Conservation (phyloP, 2,113 vertebrate genomes). For the Poeciliopsis retropinna region DNA sequence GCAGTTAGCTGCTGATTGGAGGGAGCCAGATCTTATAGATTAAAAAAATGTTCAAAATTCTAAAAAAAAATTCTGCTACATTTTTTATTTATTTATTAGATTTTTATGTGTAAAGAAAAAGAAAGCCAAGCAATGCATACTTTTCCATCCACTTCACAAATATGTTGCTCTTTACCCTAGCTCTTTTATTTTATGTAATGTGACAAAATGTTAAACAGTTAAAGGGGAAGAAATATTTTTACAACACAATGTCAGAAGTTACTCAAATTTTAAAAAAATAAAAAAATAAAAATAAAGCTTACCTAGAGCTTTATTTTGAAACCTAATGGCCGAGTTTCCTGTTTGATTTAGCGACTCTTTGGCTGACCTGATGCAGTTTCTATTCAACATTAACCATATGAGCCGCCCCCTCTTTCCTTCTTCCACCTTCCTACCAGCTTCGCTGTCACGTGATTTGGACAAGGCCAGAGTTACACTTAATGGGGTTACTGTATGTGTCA, state of each 20-base stretch:
- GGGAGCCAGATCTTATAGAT: no score
- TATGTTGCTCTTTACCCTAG: no score
- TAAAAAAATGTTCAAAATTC: no score
- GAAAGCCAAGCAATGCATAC: no score
- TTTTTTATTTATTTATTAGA: no score
- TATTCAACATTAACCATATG: slow-evolving; percentile 42
- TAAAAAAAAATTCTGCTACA: no score
- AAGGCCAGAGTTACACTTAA: slow-evolving; percentile 48
- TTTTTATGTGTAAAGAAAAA: no score
- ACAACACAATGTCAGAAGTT: neutral
- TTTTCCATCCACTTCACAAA: no score
- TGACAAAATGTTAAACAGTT: no score
- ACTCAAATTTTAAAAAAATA: neutral
- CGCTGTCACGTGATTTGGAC: slow-evolving; percentile 77
- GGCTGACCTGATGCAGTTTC: slow-evolving; percentile 52
- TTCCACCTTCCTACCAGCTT: slow-evolving; percentile 30
- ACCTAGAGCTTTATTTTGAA: slow-evolving; percentile 54
- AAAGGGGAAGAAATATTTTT: no score
- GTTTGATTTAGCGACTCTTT: neutral
- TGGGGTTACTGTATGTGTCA: slow-evolving; percentile 53
- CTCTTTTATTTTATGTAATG: no score
- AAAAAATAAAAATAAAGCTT: neutral
- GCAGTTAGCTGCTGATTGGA: no score
- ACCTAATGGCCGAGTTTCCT: slow-evolving; percentile 5
- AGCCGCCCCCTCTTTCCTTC: slow-evolving; percentile 46